Base-by-base conservation (phyloP, 1,140 invertebrate genomes). In the Capitella teleta region DNA sequence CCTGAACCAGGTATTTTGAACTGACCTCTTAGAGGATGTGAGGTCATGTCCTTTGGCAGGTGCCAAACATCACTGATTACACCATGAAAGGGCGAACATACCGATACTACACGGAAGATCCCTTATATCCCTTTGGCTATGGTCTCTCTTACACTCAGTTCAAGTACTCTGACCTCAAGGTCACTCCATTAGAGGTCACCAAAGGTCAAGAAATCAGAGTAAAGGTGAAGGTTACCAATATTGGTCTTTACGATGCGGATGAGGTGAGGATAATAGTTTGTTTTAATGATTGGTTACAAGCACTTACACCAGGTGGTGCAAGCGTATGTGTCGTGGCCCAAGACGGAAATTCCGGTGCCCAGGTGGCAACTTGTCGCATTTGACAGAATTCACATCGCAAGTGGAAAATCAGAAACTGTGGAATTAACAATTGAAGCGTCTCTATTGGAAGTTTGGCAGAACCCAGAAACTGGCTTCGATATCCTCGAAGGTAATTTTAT, bases 241-340 rank as follows among this genome's bases (percentile, higher is more conserved):
- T 21, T n/a, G 38, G 38, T 18, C 16, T 18, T 6, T 40, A 18
- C 38, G 38, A 40, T n/a, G 38, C 38, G 8, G 38, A 40, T 16
- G 38, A 40, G n/a, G 38, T 40, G 23, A 5, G 38, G n/a, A n/a
- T n/a, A n/a, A n/a, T n/a, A n/a, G n/a, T n/a, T n/a, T n/a, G n/a
- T n/a, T n/a, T n/a, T n/a, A n/a, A n/a, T n/a, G n/a, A n/a, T n/a
- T n/a, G n/a, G n/a, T n/a, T n/a, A n/a, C n/a, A n/a, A n/a, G n/a
- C n/a, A n/a, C n/a, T n/a, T n/a, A n/a, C n/a, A n/a, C n/a, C 18
- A 57, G 56, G 56, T 57, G 21, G 34, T 52, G 23, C 56, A 57
- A 51, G 38, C 43, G 14, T 57, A 57, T 42, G 48, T 57, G 30
- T 38, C 40, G 18, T 57, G 56, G 56, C 28, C n/a, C 25, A 38